Evolutionary conservation across 2,797 vertebrate genomes (phyloP).

Genomic region (Peromyscus eremicus): DNA sequence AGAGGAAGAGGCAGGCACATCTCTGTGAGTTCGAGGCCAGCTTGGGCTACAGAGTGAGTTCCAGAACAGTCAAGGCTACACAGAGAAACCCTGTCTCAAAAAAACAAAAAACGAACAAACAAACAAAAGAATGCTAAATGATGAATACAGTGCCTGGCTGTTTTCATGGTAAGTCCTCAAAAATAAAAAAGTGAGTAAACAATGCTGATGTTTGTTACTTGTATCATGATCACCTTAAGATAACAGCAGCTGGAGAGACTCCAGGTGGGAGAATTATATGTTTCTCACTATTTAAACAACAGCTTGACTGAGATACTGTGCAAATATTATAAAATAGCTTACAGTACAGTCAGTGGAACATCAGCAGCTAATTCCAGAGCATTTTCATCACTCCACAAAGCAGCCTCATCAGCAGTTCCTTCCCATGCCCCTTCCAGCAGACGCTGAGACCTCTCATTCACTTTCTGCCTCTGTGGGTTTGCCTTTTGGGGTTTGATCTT

Average conservation of each 20-base stretch:
- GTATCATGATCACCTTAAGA: not conserved
- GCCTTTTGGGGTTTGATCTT: not conserved
- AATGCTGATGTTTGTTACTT: not conserved
- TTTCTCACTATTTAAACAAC: constrained; percentile 1
- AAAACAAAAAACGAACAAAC: not conserved
- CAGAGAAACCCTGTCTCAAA: not conserved
- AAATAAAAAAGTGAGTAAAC: not conserved
- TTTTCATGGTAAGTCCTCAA: not conserved
- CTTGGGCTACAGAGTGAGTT: not conserved
- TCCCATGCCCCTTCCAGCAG: not conserved
- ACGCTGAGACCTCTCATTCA: too few species aligned
- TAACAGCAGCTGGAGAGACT: not conserved
- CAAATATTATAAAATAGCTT: not conserved
- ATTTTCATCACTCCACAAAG: not conserved
- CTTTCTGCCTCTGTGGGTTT: not conserved
- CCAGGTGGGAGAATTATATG: not conserved
- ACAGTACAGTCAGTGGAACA: not conserved
- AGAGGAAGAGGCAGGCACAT: not conserved
- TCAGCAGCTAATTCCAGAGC: constrained; percentile 12
- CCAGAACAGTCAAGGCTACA: not conserved
- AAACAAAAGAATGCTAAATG: not conserved
- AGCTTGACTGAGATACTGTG: not conserved
- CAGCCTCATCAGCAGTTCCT: not conserved
- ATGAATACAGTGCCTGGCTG: not conserved
- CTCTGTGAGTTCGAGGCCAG: not conserved